Conservation (phyloP, 2,888 invertebrate genomes). For the Hemithea aestivaria region DNA sequence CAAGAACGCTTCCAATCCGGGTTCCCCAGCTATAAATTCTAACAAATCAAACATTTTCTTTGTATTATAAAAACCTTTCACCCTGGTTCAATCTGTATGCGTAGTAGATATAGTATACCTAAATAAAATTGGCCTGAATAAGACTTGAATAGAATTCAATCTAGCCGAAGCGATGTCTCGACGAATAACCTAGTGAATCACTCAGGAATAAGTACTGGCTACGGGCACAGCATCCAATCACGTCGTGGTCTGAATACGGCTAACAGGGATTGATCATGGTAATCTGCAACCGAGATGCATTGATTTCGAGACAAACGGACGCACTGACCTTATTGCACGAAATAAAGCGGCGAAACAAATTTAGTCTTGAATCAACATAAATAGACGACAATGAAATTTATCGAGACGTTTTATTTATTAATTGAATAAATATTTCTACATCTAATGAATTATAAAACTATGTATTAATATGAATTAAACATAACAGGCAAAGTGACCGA, state of each 20-base stretch:
- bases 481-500: too few species aligned
- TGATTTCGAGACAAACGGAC: conserved; percentile 32
- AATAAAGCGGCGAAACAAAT: too few species aligned
- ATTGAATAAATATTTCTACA: too few species aligned
- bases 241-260: conserved; percentile 22
- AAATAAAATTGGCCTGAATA: not conserved
- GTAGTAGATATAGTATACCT: not conserved
- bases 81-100: too few species aligned
- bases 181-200: conserved; percentile 4
- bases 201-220: conserved; percentile 7
- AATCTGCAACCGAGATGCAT: conserved; percentile 37
- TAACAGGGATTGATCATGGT: conserved; percentile 28
- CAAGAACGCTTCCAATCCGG: not conserved
- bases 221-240: conserved; percentile 19
- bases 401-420: too few species aligned
- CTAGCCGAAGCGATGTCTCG: not conserved
- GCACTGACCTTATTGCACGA: conserved; percentile 8
- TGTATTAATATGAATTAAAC: too few species aligned
- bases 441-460: too few species aligned
- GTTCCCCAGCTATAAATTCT: too few species aligned
- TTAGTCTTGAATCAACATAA: too few species aligned
- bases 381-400: too few species aligned
- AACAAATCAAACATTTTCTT: too few species aligned
- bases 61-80: too few species aligned
- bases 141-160: conserved; percentile 10